Evolutionary conservation across 2,113 vertebrate genomes (phyloP).

Genomic region (Poeciliopsis retropinna): DNA sequence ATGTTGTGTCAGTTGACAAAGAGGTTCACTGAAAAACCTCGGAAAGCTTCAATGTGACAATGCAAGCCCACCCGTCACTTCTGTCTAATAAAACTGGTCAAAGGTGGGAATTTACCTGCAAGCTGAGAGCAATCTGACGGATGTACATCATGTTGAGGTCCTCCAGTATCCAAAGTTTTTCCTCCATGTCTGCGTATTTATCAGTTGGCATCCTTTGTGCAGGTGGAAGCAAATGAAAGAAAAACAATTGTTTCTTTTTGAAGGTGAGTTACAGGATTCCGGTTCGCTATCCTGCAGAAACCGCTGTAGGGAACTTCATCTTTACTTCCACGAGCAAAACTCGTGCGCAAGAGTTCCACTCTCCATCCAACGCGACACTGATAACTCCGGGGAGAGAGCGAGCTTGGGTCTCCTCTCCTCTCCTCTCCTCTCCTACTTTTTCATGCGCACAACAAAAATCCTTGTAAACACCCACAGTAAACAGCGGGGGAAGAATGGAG

Average conservation of each 20-base stretch:
- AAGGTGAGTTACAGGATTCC: not conserved
- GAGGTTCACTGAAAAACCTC: conserved; percentile 25
- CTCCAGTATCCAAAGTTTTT: conserved; percentile 90
- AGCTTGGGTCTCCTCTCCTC: conserved; percentile 20
- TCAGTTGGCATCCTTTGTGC: conserved; percentile 74
- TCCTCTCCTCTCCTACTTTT: conserved; percentile 59
- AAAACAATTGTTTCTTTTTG: not conserved
- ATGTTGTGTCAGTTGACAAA: conserved; percentile 21
- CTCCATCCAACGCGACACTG: conserved; percentile 46
- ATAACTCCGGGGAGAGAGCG: conserved; percentile 2
- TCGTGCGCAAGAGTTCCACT: conserved; percentile 52
- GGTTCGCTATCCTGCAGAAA: conserved; percentile 31
- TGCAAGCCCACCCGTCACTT: not conserved
- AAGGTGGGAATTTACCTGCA: conserved; percentile 83
- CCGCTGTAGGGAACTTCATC: conserved; percentile 38
- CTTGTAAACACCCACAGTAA: conserved; percentile 73
- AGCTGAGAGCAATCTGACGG: conserved; percentile 92
- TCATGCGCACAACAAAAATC: conserved; percentile 63
- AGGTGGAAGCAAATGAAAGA: conserved; percentile 18
- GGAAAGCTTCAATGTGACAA: conserved; percentile 21
- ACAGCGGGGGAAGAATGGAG: conserved; percentile 63
- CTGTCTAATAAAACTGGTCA: not conserved
- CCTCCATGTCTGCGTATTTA: conserved; percentile 86
- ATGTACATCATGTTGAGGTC: conserved; percentile 98
- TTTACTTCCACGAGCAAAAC: conserved; percentile 42